Conservation (phyloP, 1,140 invertebrate genomes). For the Matsumurasca onukii region DNA sequence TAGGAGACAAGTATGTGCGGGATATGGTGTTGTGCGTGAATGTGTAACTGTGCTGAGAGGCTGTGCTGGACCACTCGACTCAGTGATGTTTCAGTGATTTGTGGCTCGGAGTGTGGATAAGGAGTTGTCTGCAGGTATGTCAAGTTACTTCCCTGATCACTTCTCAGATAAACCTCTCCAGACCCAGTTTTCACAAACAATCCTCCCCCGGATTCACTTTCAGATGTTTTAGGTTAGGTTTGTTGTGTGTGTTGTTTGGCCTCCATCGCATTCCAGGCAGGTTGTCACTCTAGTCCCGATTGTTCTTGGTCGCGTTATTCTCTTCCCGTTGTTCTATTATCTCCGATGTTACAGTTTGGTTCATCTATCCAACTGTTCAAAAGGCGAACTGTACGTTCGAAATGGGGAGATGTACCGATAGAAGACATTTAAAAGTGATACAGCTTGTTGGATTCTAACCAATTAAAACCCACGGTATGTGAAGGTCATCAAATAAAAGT, state of each 20-base stretch:
- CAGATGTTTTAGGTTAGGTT: conserved; percentile 17
- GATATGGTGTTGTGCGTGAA: neutral
- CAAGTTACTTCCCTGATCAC: neutral
- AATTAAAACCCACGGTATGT: no score
- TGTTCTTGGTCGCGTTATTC: neutral
- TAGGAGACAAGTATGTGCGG: neutral
- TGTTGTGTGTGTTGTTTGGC: neutral
- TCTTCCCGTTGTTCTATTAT: no score
- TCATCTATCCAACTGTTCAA: no score
- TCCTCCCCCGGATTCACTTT: neutral
- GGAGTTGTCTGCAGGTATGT: conserved; percentile 8
- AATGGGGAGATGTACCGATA: no score
- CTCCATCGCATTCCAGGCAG: conserved; percentile 6
- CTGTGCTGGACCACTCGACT: neutral
- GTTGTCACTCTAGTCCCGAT: conserved; percentile 19
- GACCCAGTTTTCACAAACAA: neutral
- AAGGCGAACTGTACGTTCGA: no score
- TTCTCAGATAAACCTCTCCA: neutral
- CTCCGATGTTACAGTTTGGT: no score
- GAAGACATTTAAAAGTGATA: no score
- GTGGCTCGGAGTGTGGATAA: conserved; percentile 7
- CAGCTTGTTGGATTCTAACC: no score
- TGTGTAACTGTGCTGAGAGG: neutral
- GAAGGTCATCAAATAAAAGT: no score
- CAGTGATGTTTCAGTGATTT: conserved; percentile 15